Base-by-base conservation (phyloP, 2,888 invertebrate species). In the Lysandra bellargus region DNA sequence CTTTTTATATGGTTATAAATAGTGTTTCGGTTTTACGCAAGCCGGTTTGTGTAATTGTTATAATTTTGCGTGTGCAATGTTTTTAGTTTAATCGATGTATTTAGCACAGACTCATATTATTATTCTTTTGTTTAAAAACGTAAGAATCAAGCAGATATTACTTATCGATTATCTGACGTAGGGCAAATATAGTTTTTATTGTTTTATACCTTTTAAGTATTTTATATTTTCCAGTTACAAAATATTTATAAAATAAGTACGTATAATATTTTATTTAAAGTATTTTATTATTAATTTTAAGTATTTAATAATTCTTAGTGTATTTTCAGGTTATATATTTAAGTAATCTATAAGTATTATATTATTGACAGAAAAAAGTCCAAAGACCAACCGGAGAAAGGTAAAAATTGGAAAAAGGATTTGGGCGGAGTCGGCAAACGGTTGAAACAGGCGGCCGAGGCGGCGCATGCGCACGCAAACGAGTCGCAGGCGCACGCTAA, bases 321-420 rank as follows among this genome's bases (percentile, higher is more conserved):
- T 53, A 30, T 53, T 75, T 76, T 30, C 76, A 57, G 57, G 17
- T 33, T 33, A 33, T n/a, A 76, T 57, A 76, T 74, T 44, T 75
- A 75, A 49, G 17, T 75, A 57, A 57, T 57, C 49, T 78, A 44
- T 78, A 77, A 37, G 73, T n/a, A 86, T 49, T 57, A 57, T 74
- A 84, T 87, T 85, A 88, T 89, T 85, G 84, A 88, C 94, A 94
- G 94, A 93, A 91, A 92, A 91, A 94, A 93, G 87, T 90, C 92
- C 88, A 92, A 89, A 80, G 91, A 92, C 37, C 87, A 88, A 40
- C 89, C 87, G 80, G 88, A 89, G 60, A 84, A 83, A 78, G 84
- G 83, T 80, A 81, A 81, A 5, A 87, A 86, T 5, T 91, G 92
- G 92, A 93, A 92, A 87, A 87, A 90, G 84, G 93, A 93, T 79